Percentiles rank a stretch among this genome's conserved stretches.
phyloP scores from a whole-genome alignment of 2,113 vertebrate genomes.

The Sphyrna mokarran region DNA sequence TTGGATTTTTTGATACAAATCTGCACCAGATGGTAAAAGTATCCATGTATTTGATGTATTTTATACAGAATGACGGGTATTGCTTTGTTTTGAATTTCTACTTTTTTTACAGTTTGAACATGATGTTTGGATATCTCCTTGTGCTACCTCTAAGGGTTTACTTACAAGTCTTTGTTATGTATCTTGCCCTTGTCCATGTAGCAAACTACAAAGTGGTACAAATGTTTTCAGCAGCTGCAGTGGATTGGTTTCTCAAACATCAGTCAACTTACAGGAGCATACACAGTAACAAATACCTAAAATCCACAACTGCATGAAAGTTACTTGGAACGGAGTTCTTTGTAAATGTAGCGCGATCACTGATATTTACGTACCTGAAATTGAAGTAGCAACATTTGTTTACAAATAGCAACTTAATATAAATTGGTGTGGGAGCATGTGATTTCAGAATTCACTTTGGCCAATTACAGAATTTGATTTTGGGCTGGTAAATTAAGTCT shows the following conservation, averaged over 20 bases:
- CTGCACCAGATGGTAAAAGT: neutral
- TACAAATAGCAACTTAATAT: neutral
- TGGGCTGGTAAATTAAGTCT: neutral
- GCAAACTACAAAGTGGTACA: too few relatives aligned
- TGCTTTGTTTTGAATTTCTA: neutral
- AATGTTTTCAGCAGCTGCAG: neutral
- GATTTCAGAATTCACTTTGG: neutral
- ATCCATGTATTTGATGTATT: neutral
- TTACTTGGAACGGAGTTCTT: neutral
- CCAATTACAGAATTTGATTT: neutral
- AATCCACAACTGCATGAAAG: neutral
- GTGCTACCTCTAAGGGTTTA: neutral
- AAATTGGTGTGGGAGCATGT: neutral
- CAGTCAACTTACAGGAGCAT: neutral
- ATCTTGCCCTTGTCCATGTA: too few relatives aligned
- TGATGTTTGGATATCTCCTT: neutral
- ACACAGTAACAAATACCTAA: neutral
- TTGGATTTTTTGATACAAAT: neutral
- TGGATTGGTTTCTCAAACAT: neutral
- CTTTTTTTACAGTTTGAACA: neutral
- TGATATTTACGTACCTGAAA: neutral
- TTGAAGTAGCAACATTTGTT: neutral
- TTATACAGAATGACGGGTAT: neutral
- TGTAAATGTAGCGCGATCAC: neutral
- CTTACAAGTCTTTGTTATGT: neutral